Percentiles rank a stretch among this genome's conserved stretches.
Conservation (phyloP, 2,888 invertebrate species). For the Lamellibrachia satsuma region DNA sequence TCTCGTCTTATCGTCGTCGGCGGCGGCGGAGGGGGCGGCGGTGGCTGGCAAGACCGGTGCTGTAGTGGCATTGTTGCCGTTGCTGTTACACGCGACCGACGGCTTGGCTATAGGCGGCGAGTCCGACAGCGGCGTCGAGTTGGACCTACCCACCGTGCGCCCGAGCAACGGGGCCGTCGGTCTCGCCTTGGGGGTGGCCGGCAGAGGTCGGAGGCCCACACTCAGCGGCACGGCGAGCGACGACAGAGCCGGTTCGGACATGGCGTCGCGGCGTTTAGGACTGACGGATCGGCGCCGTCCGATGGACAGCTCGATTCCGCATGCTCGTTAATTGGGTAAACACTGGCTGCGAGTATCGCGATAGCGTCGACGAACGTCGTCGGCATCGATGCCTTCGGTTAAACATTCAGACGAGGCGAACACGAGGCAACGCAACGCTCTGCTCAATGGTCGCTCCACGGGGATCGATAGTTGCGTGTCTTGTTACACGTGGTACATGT, state of each 20-base stretch:
- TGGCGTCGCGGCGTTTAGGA: background rate
- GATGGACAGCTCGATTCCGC: background rate
- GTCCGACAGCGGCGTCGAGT: background rate
- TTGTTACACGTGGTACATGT: background rate
- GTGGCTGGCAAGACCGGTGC: background rate
- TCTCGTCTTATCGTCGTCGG: background rate
- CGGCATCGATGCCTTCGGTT: background rate
- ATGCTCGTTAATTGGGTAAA: background rate
- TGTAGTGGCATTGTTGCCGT: background rate
- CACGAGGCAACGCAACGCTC: background rate
- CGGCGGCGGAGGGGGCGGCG: background rate
- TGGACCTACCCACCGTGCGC: background rate
- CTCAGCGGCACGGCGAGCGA: background rate
- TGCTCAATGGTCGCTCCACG: background rate
- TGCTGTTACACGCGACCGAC: background rate
- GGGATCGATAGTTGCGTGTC: background rate
- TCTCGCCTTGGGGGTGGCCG: background rate
- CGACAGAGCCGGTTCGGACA: conserved; percentile 6
- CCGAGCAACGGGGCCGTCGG: background rate
- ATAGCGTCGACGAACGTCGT: background rate
- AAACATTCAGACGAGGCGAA: background rate
- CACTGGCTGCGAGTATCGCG: background rate
- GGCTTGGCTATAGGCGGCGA: background rate
- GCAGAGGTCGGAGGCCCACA: background rate
- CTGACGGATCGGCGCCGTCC: background rate